Base-by-base conservation (phyloP, 2,797 vertebrate species). In the Epinephelus awoara region DNA sequence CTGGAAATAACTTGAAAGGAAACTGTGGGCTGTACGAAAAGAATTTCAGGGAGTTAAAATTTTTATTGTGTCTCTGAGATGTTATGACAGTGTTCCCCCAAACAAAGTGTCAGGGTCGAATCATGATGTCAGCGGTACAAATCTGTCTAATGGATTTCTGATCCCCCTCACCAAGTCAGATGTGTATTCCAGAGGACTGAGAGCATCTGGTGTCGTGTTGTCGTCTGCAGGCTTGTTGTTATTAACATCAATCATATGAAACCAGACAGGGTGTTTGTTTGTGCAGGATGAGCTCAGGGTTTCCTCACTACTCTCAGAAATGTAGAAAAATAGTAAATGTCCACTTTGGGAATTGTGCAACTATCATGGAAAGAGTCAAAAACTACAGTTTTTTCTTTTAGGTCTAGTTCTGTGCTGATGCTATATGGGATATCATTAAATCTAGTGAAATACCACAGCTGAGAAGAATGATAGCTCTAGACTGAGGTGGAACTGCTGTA, bases 71-170 rank as follows among this genome's bases (percentile, higher is more conserved):
- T 86, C 56, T 61, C 63, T 87, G 89, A 90, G 75, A 82, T 86
- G 84, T 90, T 92, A 75, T 90, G 90, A 90, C 88, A 91, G 75
- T 2, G 74, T 67, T 88, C 61, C 58, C 56, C 59, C 79, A 88
- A 89, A 90, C 86, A 86, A 40, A 0, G 29, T 68, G 78, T 82
- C 70, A 42, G 38, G 57, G 63, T 50, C 34, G 55, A 75, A 40
- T 69, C 68, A 49, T 84, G 81, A 88, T 69, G 80, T 86, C 82
- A 84, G 61, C 11, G 2, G 17, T 3, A 27, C 47, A 62, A 17
- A 72, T 55, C 63, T 25, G 44, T 42, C 72, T 75, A 66, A 67
- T 18, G 47, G 61, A 12, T 18, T 40, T 57, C 25, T 50, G 66
- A 77, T 78, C 57, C 68, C 34, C 29, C 14, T 21, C 57, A 7